These are phyloP conservation scores for Germaria angustata DNA, from an alignment of 2,888 invertebrate genomes.

Conservation along the genomic window DNA sequence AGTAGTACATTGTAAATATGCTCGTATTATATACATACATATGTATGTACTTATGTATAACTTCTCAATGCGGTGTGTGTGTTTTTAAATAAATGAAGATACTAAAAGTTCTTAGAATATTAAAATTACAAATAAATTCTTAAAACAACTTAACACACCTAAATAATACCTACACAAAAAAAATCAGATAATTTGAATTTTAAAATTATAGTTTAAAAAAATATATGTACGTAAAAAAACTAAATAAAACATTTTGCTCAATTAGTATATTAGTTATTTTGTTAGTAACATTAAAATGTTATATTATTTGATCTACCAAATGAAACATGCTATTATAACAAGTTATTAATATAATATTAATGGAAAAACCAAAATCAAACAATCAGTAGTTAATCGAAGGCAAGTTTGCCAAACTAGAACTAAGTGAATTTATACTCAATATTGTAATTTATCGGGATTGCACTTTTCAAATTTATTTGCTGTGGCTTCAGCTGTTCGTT, in stretches of 20 bases:
- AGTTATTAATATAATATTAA: not conserved
- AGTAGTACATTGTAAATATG: no score
- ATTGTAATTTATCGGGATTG: no score
- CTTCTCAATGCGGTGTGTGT: constrained; percentile 3
- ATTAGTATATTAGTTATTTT: not conserved
- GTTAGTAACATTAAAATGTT: constrained; percentile 24
- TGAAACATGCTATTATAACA: constrained; percentile 28
- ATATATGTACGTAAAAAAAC: not conserved
- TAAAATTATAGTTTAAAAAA: not conserved
- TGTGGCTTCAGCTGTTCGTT: no score
- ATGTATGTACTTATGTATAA: no score
- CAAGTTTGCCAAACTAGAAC: not conserved
- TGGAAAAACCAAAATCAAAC: constrained; percentile 36
- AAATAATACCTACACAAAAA: not conserved
- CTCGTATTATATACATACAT: no score
- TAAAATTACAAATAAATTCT: not conserved
- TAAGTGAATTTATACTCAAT: not conserved
- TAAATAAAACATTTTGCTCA: not conserved
- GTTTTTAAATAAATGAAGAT: not conserved
- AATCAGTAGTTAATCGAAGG: not conserved
- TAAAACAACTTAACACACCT: not conserved
- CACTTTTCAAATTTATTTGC: no score
- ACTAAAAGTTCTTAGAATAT: not conserved
- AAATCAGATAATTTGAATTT: not conserved
- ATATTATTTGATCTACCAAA: not conserved